Evolutionary conservation across 2,888 invertebrate species (phyloP).

Genomic region (Pegoplata infirma): DNA sequence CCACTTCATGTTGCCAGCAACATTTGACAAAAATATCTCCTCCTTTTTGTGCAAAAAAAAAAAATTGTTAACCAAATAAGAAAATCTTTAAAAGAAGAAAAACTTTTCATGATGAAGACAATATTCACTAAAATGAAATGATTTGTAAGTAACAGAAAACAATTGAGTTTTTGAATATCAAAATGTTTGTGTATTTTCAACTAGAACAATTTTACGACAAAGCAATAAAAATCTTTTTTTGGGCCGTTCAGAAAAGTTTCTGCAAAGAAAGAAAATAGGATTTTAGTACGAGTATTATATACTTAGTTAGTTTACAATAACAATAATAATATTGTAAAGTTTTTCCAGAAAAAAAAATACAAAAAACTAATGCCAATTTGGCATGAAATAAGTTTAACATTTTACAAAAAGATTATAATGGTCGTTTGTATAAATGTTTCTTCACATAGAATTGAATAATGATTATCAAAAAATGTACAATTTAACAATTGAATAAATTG

Average conservation of each 20-base stretch:
- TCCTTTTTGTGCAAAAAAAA: neutral
- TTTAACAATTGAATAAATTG: constrained; percentile 14
- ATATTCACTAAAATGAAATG: constrained; percentile 36
- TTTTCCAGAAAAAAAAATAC: no score
- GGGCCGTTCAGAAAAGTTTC: neutral
- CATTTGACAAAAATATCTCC: constrained; percentile 28
- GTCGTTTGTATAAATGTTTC: neutral
- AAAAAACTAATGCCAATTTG: constrained; percentile 28
- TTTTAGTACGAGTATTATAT: no score
- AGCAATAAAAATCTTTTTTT: constrained; percentile 17
- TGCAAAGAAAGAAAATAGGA: neutral
- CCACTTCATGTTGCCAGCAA: constrained; percentile 16
- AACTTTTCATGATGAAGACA: neutral
- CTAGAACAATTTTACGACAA: no score
- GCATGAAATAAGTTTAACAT: constrained; percentile 4
- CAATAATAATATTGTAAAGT: neutral
- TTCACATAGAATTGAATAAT: constrained; percentile 12
- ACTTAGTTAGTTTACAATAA: neutral
- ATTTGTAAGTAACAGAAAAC: constrained; percentile 46
- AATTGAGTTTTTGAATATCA: constrained; percentile 47
- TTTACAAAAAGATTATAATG: constrained; percentile 3
- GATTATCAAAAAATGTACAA: constrained; percentile 13
- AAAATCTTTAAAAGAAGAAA: neutral
- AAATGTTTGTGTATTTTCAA: constrained; percentile 33
- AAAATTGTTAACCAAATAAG: neutral